phyloP scores from a whole-genome alignment of 2,888 invertebrate genomes.

The Pelosia muscerda region DNA sequence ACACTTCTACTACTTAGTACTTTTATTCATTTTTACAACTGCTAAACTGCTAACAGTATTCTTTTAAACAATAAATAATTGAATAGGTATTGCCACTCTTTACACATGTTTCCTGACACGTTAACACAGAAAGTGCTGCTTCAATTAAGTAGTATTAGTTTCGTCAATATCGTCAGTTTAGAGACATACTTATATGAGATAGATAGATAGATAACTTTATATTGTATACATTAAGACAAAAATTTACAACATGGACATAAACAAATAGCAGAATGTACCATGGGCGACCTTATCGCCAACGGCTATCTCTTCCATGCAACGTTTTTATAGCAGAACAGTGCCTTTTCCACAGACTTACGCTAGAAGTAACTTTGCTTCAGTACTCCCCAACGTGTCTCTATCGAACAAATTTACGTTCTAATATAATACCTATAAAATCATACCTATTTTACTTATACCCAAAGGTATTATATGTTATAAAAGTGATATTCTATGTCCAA shows the following conservation, averaged over 20 bases:
- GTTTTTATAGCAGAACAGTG: not conserved
- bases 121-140: not conserved
- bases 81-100: not conserved
- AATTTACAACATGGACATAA: too few species aligned
- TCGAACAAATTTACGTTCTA: not conserved
- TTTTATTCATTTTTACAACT: not conserved
- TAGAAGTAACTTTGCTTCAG: not conserved
- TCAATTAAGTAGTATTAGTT: not conserved
- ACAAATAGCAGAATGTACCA: too few species aligned
- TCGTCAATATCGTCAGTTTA: too few species aligned
- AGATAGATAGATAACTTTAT: too few species aligned
- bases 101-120: not conserved
- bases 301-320: too few species aligned
- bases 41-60: not conserved
- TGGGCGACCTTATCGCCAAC: too few species aligned
- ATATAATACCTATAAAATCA: not conserved
- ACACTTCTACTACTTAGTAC: not conserved
- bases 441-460: not conserved
- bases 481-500: not conserved
- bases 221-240: too few species aligned
- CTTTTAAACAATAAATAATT: not conserved
- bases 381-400: not conserved
- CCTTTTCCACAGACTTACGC: not conserved
- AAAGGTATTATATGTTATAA: not conserved
- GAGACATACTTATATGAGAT: too few species aligned